phyloP scores from a whole-genome alignment of 2,797 vertebrate species.

The Catamblyrhynchus diadema region DNA sequence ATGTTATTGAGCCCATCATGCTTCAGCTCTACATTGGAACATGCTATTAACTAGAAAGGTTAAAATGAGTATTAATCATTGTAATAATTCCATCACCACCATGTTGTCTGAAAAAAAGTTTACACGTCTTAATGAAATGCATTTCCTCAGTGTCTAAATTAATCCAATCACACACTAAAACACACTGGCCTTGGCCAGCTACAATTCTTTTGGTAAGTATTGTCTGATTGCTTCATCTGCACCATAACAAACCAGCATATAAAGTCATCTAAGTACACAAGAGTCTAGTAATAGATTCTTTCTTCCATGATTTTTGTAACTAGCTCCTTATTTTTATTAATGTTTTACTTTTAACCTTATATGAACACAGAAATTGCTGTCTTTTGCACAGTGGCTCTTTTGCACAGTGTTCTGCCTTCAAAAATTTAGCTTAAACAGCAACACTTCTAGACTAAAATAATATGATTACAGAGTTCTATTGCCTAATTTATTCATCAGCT shows the following conservation, averaged over 20 bases:
- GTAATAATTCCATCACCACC: not conserved
- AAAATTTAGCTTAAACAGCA: not conserved
- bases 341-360: not conserved
- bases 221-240: not conserved
- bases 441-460: not conserved
- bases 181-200: not conserved
- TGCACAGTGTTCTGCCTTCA: not conserved
- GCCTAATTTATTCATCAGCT: not conserved
- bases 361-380: not conserved
- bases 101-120: not conserved
- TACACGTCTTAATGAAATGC: not conserved
- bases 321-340: not conserved
- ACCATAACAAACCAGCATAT: not conserved
- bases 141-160: not conserved
- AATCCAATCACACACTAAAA: not conserved
- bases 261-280: not conserved
- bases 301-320: not conserved
- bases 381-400: not conserved
- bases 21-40: not conserved
- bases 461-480: not conserved
- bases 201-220: not conserved
- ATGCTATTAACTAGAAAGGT: not conserved
- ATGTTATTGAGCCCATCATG: not conserved
- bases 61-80: not conserved
- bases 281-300: not conserved